Evolutionary conservation across 2,888 invertebrate species (phyloP).

Genomic region (Spilosoma lubricipeda): DNA sequence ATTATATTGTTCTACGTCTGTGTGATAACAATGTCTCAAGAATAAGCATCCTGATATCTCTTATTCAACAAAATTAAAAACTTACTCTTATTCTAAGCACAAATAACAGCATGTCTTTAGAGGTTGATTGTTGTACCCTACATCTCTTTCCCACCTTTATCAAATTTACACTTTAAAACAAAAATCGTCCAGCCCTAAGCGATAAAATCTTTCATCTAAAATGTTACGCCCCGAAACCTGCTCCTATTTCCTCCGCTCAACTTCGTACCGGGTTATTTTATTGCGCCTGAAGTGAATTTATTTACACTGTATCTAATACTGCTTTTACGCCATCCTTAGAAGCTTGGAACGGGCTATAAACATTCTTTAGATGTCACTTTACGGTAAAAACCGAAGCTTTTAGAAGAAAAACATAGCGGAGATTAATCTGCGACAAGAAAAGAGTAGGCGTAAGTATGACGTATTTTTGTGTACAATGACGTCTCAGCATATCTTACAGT

Average conservation of each 20-base stretch:
- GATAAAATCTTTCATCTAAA: constrained; percentile 37
- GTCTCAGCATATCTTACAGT: not conserved
- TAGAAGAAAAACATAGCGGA: constrained; percentile 13
- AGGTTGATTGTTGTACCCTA: not conserved
- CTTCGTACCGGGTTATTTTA: constrained; percentile 53
- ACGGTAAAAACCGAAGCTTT: constrained; percentile 41
- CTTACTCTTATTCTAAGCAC: not conserved
- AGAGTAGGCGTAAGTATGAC: not conserved
- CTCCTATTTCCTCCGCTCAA: constrained; percentile 31
- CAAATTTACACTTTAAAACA: constrained; percentile 5
- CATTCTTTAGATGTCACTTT: constrained; percentile 52
- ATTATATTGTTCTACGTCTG: too few species aligned
- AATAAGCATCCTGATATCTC: too few species aligned
- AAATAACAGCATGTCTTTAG: not conserved
- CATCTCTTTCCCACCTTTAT: not conserved
- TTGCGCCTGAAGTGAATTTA: constrained; percentile 60
- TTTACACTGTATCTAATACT: constrained; percentile 59
- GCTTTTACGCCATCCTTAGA: constrained; percentile 50
- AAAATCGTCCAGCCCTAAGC: constrained; percentile 13
- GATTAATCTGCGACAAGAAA: constrained; percentile 21
- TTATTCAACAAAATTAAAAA: too few species aligned
- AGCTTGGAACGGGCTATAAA: constrained; percentile 47
- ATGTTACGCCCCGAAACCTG: constrained; percentile 25
- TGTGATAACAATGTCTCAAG: too few species aligned
- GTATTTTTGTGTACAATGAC: not conserved